Base-by-base conservation (phyloP, 2,113 vertebrate genomes). In the Nymphicus hollandicus region DNA sequence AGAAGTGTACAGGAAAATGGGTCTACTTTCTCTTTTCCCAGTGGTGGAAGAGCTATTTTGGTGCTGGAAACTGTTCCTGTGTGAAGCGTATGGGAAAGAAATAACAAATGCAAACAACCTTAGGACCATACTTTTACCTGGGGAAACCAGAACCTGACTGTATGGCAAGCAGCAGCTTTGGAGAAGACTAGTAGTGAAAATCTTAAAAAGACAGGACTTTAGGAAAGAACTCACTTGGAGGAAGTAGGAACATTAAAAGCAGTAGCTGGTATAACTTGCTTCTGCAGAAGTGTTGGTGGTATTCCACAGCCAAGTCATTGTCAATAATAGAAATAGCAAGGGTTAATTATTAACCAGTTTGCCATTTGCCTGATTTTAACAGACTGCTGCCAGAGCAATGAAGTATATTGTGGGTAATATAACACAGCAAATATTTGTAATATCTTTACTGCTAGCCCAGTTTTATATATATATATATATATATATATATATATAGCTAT, bases 21-120 rank as follows among this genome's bases (percentile, higher is more conserved):
- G 83, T 93, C 92, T 95, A 96, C 95, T 96, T 97, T 95, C 95
- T 95, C 95, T 96, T 96, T 97, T 97, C 95, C 95, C 96, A 97
- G 88, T 93, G 91, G 95, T 96, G 86, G 91, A 96, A 23, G 5
- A 94, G 86, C 90, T 97, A 94, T 96, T 97, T 96, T 87, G 77
- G 95, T 91, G 73, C 86, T 97, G 96, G 90, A 97, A 94, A 72
- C 80, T 65, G 90, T 92, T 96, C 88, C 92, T 96, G 65, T 91
- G 86, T 81, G 80, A 91, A 92, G 88, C 5, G 15, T 94, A 93
- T 96, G 95, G 77, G 88, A 95, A 97, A 96, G 92, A 88, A 96
- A 94, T 94, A 96, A 94, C 88, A 95, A 68, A 24, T 1, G 3
- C 37, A 89, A 84, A 37, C 33, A 56, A 17, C 50, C 10, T 77